phyloP scores from a whole-genome alignment of 2,888 invertebrate genomes.

The Lysandra coridon region DNA sequence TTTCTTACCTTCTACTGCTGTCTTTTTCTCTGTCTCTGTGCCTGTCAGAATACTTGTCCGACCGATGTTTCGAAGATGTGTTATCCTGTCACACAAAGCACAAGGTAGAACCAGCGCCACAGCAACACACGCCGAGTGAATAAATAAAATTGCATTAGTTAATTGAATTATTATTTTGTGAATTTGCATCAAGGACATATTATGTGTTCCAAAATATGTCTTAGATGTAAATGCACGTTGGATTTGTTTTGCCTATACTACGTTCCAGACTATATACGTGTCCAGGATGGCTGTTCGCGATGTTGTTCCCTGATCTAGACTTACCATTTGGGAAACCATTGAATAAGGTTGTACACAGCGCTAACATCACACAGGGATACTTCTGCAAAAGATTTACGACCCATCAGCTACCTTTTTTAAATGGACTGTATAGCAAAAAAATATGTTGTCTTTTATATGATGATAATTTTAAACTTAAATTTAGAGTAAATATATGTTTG shows the following conservation, averaged over 20 bases:
- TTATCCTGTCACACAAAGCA: constrained; percentile 82
- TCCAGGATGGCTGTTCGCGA: constrained; percentile 62
- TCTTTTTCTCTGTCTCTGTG: constrained; percentile 73
- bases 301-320: constrained; percentile 80
- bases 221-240: constrained; percentile 64
- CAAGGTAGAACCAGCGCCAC: constrained; percentile 82
- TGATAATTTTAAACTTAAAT: constrained; percentile 50
- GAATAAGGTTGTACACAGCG: constrained; percentile 83
- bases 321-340: constrained; percentile 83
- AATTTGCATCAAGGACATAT: constrained; percentile 57
- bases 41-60: constrained; percentile 79
- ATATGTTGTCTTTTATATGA: constrained; percentile 45
- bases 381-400: constrained; percentile 91
- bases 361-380: constrained; percentile 84
- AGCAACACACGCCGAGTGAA: constrained; percentile 81
- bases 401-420: constrained; percentile 81
- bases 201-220: constrained; percentile 40
- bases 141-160: constrained; percentile 79
- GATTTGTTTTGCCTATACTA: constrained; percentile 64
- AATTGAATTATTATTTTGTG: constrained; percentile 61
- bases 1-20: constrained; percentile 61
- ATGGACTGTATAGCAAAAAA: constrained; percentile 52
- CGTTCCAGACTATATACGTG: constrained; percentile 51
- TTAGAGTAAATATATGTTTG: constrained; percentile 68
- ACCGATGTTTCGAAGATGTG: constrained; percentile 79